Percentiles rank a stretch among this genome's conserved stretches.
phyloP scores from a whole-genome alignment of 1,140 invertebrate genomes.

The Diachasma alloeum region DNA sequence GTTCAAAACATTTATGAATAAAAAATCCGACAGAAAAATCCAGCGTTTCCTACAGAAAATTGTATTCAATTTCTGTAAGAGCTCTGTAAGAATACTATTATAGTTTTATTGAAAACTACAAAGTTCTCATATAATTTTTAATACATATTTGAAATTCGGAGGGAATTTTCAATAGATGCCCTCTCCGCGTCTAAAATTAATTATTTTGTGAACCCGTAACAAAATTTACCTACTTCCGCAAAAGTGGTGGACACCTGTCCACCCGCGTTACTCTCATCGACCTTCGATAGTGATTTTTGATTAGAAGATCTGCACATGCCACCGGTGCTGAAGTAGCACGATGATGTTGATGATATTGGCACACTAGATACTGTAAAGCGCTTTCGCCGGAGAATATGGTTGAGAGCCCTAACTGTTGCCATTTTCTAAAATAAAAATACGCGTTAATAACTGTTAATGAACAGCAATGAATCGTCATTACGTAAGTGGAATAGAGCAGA shows the following conservation, averaged over 20 bases:
- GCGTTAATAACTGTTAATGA: not conserved
- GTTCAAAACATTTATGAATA: no score
- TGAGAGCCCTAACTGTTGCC: slow-evolving; percentile 45
- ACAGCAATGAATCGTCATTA: no score
- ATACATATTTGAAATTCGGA: no score
- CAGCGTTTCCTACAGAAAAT: no score
- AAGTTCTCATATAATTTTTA: no score
- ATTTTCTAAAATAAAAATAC: slow-evolving; percentile 41
- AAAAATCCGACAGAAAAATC: no score
- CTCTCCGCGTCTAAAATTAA: not conserved
- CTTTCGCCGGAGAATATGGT: slow-evolving; percentile 38
- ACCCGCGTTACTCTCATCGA: slow-evolving; percentile 27
- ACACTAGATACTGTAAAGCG: slow-evolving; percentile 23
- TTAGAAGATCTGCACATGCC: slow-evolving; percentile 37
- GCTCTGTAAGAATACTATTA: no score
- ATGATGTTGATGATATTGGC: slow-evolving; percentile 19
- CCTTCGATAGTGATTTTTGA: slow-evolving; percentile 45
- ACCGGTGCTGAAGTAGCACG: slow-evolving; percentile 19
- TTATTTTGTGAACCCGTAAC: not conserved
- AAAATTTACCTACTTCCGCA: slow-evolving; percentile 55
- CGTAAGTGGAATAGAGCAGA: no score
- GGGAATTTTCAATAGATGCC: no score
- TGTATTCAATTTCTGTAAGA: no score
- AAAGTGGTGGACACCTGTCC: slow-evolving; percentile 48
- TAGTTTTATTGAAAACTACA: no score